Evolutionary conservation across 2,888 invertebrate species (phyloP).

Genomic region (Hylaea fasciaria): DNA sequence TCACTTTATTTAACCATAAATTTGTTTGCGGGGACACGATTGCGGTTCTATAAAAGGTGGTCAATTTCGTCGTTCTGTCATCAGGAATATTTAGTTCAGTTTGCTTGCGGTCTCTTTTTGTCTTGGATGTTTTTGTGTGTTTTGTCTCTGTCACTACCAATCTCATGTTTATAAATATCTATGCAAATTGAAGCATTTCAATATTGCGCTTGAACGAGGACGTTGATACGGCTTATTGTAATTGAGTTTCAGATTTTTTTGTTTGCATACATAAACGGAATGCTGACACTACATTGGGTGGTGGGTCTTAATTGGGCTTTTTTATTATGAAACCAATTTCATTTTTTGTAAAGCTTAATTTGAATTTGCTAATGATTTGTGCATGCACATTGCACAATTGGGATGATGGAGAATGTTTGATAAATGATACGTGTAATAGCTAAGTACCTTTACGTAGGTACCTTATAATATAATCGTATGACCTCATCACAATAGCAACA

Average conservation of each 20-base stretch:
- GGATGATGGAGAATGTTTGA: no score
- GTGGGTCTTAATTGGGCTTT: conserved; percentile 24
- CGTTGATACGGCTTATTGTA: conserved; percentile 67
- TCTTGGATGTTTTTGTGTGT: conserved; percentile 41
- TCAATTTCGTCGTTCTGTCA: conserved; percentile 13
- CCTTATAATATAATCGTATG: no score
- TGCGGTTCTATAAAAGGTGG: conserved; percentile 40
- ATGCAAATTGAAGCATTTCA: conserved; percentile 78
- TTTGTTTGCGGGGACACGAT: conserved; percentile 33
- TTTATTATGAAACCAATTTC: not conserved
- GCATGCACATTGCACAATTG: not conserved
- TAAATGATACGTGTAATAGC: no score
- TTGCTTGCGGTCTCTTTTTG: conserved; percentile 43
- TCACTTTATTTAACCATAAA: conserved; percentile 29
- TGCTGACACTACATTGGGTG: conserved; percentile 45
- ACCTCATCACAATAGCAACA: no score
- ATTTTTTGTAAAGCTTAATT: conserved; percentile 8
- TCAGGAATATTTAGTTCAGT: conserved; percentile 8
- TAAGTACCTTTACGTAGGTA: no score
- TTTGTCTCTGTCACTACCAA: conserved; percentile 56
- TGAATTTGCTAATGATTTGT: not conserved
- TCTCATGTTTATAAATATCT: conserved; percentile 77
- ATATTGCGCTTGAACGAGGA: conserved; percentile 70
- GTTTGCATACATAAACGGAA: conserved; percentile 50
- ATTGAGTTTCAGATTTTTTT: conserved; percentile 68